Evolutionary conservation across 2,113 vertebrate species (phyloP), one percentile per base, ranked within the genome.

Genomic region (Aix galericulata): DNA sequence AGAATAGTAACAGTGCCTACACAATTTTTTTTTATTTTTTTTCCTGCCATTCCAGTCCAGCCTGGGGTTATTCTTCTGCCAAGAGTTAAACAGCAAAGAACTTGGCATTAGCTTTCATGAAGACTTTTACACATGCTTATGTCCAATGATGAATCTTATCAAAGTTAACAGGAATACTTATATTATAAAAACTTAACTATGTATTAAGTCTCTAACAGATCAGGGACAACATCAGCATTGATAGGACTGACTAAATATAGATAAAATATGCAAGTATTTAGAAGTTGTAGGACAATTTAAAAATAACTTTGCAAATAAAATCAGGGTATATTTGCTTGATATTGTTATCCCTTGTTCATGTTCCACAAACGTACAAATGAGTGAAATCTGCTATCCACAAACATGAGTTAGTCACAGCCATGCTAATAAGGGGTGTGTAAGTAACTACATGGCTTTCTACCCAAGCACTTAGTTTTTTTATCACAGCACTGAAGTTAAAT

Each of bases 31-130:
- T 50, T 50, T 23, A 13, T 52, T 50, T 50, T 23, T 50, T 50
- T 46, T 52, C 50, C 50, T 52, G 50, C 12, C 25, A 25, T 52
- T 52, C 50, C 50, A 26, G 23, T 52, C 50, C 13, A 25, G 12
- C 50, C 23, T 26, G 50, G 50, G 23, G 13, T 52, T 52, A 52
- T 52, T 52, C 23, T 52, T 25, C 50, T 13, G 50, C 50, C 50
- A 50, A 75, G 52, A 59, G 31, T 52, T 81, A 60, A 60, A 86
- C 32, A 93, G 80, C 38, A 64, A 89, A 92, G 66, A 73, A 86
- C 42, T 88, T 93, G 93, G 88, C 91, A 90, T 56, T 73, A 68
- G 56, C 48, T 88, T 60, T 88, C 76, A 44, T 62, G 64, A 20
- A 64, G 73, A 58, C 42, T 78, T 88, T 82, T 66, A 55, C 68